Base-by-base conservation (phyloP, 2,113 vertebrate species). In the Macquaria australasica region DNA sequence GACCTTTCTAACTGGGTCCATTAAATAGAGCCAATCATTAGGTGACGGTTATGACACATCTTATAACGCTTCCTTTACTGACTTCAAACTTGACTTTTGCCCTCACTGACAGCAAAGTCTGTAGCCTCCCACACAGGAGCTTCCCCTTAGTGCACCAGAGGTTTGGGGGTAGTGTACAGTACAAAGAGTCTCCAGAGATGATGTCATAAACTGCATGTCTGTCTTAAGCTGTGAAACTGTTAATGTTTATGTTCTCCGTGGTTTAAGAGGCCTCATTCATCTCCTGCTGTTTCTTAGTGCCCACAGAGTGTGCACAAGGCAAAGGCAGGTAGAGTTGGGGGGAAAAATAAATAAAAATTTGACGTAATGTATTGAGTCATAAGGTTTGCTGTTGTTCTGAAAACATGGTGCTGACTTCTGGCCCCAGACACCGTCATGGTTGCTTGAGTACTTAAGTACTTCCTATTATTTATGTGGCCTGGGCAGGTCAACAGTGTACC, bases 381-480 rank as follows among this genome's bases (percentile, higher is more conserved):
- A 90, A 91, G 73, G 89, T 79, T 86, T 73, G 75, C 82, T 90
- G 88, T 89, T 92, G 87, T 92, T 92, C 81, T 85, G 79, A 91
- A 89, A 91, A 87, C 86, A 87, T 50, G 87, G 86, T 84, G 81
- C 86, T 85, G 91, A 94, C 80, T 92, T 89, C 79, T 87, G 85
- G 88, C 83, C 86, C 81, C 28, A 71, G 79, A 90, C 78, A 59
- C 56, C 31, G 83, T 89, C 88, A 91, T 31, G 86, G 87, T 74
- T 86, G 84, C 90, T 90, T 91, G 87, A 91, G 85, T 87, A 79
- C 85, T 85, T 86, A 91, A 93, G 93, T 84, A 85, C 91, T 94
- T 94, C 62, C 80, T 87, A 83, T 84, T 87, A 87, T 89, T 89
- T 87, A 79, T 86, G 79, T 86, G 82, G 87, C 75, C 81, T 55